Evolutionary conservation across 2,113 vertebrate species (phyloP).

Genomic region (Ancistrus triradiatus): DNA sequence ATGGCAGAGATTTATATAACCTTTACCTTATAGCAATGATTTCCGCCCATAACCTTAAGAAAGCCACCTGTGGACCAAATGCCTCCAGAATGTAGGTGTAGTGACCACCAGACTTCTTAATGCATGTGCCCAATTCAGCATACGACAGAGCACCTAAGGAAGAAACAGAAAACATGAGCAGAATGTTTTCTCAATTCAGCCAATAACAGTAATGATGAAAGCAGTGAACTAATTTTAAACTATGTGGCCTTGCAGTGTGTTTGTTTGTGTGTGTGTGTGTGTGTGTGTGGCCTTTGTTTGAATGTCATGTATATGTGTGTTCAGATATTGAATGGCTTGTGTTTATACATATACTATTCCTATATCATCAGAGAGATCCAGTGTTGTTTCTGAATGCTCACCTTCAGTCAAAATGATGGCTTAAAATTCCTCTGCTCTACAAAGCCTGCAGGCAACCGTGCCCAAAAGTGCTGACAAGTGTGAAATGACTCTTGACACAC

Average conservation of each 20-base stretch:
- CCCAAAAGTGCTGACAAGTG: constrained; percentile 44
- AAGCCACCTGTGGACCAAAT: constrained; percentile 88
- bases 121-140: constrained; percentile 90
- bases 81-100: constrained; percentile 93
- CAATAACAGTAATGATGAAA: too few species aligned
- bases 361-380: too few species aligned
- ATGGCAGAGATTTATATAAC: too few species aligned
- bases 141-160: constrained; percentile 71
- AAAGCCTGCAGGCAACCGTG: constrained; percentile 24
- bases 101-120: constrained; percentile 95
- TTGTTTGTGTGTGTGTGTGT: not conserved
- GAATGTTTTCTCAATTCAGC: too few species aligned
- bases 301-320: not conserved
- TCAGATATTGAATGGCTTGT: not conserved
- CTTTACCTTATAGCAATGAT: constrained; percentile 92
- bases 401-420: not conserved
- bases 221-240: too few species aligned
- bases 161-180: not conserved
- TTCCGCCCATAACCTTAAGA: constrained; percentile 88
- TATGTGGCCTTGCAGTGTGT: not conserved
- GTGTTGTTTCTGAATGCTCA: not conserved
- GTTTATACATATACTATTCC: too few species aligned
- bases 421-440: constrained; percentile 18
- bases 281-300: not conserved
- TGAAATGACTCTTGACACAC: constrained; percentile 43